Percentiles rank a stretch among this genome's conserved stretches.
Evolutionary conservation across 1,140 invertebrate species (phyloP).

Genomic region (Tenebrio molitor): DNA sequence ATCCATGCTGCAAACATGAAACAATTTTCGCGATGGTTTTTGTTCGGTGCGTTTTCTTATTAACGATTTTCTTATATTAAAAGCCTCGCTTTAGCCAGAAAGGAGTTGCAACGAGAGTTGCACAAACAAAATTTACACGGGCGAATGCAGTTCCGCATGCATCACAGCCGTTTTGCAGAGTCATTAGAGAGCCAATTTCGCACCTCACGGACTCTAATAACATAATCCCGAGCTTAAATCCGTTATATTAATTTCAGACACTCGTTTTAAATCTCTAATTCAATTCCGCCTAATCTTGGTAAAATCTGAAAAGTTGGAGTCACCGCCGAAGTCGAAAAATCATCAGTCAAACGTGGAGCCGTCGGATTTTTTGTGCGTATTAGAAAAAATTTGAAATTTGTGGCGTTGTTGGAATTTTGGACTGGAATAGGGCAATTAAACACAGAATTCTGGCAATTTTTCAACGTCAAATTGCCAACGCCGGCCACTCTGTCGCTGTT

Average conservation of each 20-base stretch:
- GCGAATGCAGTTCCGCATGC: conserved; percentile 23
- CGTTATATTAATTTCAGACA: conserved; percentile 46
- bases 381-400: no score
- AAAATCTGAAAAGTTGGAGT: conserved; percentile 13
- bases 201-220: conserved; percentile 52
- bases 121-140: conserved; percentile 3
- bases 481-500: not conserved
- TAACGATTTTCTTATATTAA: no score
- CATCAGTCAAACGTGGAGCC: no score
- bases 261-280: conserved; percentile 43
- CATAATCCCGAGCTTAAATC: conserved; percentile 50
- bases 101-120: not conserved
- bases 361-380: no score
- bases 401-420: no score
- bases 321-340: no score
- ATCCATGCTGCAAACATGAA: no score
- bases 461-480: not conserved
- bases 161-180: conserved; percentile 32
- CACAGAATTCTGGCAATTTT: not conserved
- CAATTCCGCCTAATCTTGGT: conserved; percentile 15
- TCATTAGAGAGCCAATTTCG: conserved; percentile 54
- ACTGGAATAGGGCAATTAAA: no score
- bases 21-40: no score
- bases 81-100: no score
- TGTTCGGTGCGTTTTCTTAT: no score